Evolutionary conservation across 2,797 vertebrate genomes (phyloP).

Genomic region (Morelia viridis): DNA sequence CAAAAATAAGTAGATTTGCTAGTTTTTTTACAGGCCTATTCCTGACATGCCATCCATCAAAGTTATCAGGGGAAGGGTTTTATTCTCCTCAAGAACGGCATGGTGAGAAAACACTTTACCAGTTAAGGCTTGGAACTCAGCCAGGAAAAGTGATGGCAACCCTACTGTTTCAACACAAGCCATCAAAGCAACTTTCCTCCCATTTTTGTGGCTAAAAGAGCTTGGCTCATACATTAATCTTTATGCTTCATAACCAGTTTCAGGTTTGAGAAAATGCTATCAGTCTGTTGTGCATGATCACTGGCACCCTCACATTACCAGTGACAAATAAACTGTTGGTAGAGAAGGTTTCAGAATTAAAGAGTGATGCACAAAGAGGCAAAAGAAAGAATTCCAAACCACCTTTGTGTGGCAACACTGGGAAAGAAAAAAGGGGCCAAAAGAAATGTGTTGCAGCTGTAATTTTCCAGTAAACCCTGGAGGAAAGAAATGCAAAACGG

Average conservation of each 20-base stretch:
- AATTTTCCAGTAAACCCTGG: neutral
- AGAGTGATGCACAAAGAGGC: neutral
- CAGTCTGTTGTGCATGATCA: neutral
- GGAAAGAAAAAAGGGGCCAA: neutral
- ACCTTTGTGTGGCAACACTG: neutral
- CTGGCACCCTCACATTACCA: neutral
- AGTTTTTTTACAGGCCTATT: neutral
- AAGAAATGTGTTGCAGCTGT: slow-evolving; percentile 27
- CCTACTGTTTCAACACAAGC: neutral
- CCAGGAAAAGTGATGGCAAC: neutral
- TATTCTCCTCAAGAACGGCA: too few species aligned
- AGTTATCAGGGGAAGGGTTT: neutral
- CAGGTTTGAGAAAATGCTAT: accelerated
- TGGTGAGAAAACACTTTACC: neutral
- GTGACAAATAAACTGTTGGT: neutral
- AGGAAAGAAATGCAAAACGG: slow-evolving; percentile 23
- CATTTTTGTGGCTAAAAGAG: slow-evolving; percentile 3
- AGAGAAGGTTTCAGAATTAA: neutral
- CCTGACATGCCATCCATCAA: neutral
- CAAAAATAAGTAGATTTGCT: neutral
- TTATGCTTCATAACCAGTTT: slow-evolving; percentile 16
- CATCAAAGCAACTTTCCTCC: neutral
- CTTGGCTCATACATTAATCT: accelerated
- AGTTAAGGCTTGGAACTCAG: neutral
- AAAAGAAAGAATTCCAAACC: neutral